These are phyloP conservation scores for Pachyseris speciosa DNA, from an alignment of 64 coral and sea anemone genomes.

Conservation along the genomic window DNA sequence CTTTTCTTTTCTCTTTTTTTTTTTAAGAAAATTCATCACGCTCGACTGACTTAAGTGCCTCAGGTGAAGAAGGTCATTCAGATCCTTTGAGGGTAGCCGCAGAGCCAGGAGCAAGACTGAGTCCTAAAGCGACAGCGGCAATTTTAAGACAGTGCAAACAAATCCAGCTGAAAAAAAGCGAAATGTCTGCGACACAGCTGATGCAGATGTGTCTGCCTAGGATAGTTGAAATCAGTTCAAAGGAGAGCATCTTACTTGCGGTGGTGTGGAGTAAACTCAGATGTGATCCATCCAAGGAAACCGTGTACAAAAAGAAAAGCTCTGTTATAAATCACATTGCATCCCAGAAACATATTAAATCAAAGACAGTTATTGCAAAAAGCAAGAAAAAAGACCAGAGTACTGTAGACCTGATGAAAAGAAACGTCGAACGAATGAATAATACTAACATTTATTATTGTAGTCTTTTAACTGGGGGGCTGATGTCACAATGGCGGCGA, in stretches of 20 bases:
- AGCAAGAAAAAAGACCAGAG: conserved; percentile 39
- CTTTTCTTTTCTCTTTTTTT: too few relatives aligned
- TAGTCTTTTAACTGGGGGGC: too few relatives aligned
- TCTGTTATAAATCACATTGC: conserved; percentile 28
- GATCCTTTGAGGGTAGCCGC: too few relatives aligned
- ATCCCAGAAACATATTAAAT: conserved; percentile 44
- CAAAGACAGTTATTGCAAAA: neutral
- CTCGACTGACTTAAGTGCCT: too few relatives aligned
- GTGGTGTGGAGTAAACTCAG: conserved; percentile 18
- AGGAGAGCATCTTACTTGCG: conserved; percentile 18
- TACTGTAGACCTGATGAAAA: conserved; percentile 14
- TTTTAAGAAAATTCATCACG: too few relatives aligned
- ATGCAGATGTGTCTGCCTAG: neutral
- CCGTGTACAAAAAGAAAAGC: conserved; percentile 45
- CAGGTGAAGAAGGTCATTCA: too few relatives aligned
- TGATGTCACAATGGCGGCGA: too few relatives aligned
- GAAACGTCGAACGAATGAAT: too few relatives aligned
- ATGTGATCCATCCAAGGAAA: conserved; percentile 35
- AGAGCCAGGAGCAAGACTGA: too few relatives aligned
- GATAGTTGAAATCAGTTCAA: neutral
- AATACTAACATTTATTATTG: too few relatives aligned
- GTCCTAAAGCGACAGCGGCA: too few relatives aligned
- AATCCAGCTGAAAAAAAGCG: neutral
- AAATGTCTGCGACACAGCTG: neutral
- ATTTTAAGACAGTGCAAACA: too few relatives aligned